A percentile compares a stretch with the other conserved stretches of the same genome.
Conservation (phyloP, 2,888 invertebrate species). For the Mycogona germanica region DNA sequence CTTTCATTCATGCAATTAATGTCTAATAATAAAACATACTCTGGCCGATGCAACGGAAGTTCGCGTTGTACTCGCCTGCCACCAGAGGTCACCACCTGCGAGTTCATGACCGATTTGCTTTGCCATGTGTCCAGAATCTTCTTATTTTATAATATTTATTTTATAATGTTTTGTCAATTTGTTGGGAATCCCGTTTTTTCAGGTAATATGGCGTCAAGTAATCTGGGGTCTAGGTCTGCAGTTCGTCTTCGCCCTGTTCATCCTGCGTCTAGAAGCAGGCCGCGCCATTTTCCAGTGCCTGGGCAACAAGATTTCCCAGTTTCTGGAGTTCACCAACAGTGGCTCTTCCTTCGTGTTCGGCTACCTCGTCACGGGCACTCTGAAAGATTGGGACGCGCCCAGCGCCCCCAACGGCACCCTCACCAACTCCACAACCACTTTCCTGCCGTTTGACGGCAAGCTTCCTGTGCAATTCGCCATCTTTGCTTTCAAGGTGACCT, state of each 20-base stretch:
- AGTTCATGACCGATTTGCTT: too few relatives aligned
- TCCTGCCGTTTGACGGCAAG: conserved; percentile 5
- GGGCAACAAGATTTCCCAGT: conserved; percentile 33
- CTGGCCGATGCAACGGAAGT: too few relatives aligned
- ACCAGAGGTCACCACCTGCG: too few relatives aligned
- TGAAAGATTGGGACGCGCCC: neutral
- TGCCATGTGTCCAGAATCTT: too few relatives aligned
- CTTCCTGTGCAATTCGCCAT: conserved; percentile 25
- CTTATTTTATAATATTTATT: too few relatives aligned
- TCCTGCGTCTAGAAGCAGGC: conserved; percentile 35
- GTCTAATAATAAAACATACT: too few relatives aligned
- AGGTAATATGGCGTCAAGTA: conserved; percentile 35
- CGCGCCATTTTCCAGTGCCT: conserved; percentile 32
- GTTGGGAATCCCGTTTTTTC: too few relatives aligned
- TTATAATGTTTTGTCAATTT: too few relatives aligned
- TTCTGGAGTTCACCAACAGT: conserved; percentile 35
- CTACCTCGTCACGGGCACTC: conserved; percentile 10
- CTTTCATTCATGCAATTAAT: too few relatives aligned
- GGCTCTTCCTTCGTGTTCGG: conserved; percentile 37
- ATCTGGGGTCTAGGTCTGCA: conserved; percentile 38
- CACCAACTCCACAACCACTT: neutral
- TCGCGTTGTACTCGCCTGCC: too few relatives aligned
- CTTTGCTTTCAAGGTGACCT: conserved; percentile 40
- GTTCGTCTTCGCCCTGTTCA: conserved; percentile 37
- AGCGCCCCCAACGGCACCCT: too few relatives aligned